Evolutionary conservation across 1,140 invertebrate species (phyloP).

Genomic region (Bombus polaris): DNA sequence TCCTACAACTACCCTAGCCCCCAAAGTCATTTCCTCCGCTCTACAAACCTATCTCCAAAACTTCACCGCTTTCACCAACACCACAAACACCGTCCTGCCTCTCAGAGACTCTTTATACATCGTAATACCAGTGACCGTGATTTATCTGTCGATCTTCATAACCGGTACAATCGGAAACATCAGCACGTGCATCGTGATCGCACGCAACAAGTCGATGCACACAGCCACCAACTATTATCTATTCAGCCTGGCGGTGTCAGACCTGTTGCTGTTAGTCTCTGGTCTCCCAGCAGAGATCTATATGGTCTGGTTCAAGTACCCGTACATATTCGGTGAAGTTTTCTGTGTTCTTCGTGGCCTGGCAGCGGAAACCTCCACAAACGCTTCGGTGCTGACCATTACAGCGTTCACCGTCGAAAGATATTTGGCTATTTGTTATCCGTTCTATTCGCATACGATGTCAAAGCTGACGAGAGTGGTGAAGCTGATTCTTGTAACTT

Average conservation of each 20-base stretch:
- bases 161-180: slow-evolving; percentile 95
- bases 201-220: slow-evolving; percentile 95
- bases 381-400: slow-evolving; percentile 96
- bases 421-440: slow-evolving; percentile 97
- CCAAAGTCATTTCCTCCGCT: no score
- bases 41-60: neutral
- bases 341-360: slow-evolving; percentile 94
- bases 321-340: slow-evolving; percentile 93
- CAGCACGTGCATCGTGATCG: slow-evolving; percentile 96
- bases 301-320: slow-evolving; percentile 93
- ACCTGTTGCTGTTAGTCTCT: slow-evolving; percentile 92
- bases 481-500: slow-evolving; percentile 87
- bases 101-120: slow-evolving; percentile 88
- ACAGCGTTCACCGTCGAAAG: slow-evolving; percentile 96
- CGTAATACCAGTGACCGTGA: slow-evolving; percentile 90
- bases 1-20: no score
- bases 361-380: slow-evolving; percentile 94
- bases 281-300: slow-evolving; percentile 93
- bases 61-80: neutral
- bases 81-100: slow-evolving; percentile 53
- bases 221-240: slow-evolving; percentile 97
- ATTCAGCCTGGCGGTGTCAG: slow-evolving; percentile 96
- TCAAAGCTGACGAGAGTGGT: slow-evolving; percentile 89
- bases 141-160: slow-evolving; percentile 93
- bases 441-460: slow-evolving; percentile 93